Percentiles rank a stretch among this genome's conserved stretches.
phyloP scores from a whole-genome alignment of 1,140 invertebrate species.

The Oncopodura yosiiana region DNA sequence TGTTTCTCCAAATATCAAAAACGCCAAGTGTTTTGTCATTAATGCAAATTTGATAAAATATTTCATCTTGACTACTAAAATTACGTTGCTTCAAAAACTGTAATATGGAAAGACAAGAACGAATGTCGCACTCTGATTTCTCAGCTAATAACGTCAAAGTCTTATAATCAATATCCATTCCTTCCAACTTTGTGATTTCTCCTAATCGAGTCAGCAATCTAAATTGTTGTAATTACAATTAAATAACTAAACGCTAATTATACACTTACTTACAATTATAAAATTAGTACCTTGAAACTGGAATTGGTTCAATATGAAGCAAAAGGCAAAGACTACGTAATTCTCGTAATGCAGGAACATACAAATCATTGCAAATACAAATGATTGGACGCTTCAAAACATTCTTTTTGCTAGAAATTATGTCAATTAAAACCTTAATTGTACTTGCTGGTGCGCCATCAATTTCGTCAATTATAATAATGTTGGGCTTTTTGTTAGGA shows the following conservation, averaged over 20 bases:
- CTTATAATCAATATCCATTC: constrained; percentile 59
- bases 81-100: constrained; percentile 54
- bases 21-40: constrained; percentile 11
- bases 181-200: constrained; percentile 56
- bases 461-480: constrained; percentile 92
- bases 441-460: constrained; percentile 79
- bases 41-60: constrained; percentile 17
- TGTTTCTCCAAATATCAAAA: constrained; percentile 7
- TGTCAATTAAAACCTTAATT: constrained; percentile 75
- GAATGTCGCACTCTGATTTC: constrained; percentile 71
- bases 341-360: constrained; percentile 68
- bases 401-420: constrained; percentile 55
- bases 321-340: constrained; percentile 61
- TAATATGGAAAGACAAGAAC: constrained; percentile 72
- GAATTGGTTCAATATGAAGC: constrained; percentile 58
- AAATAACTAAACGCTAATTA: too few relatives aligned
- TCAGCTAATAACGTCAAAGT: constrained; percentile 63
- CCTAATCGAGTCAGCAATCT: constrained; percentile 55
- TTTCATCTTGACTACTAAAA: constrained; percentile 8
- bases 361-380: constrained; percentile 93
- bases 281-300: constrained; percentile 40
- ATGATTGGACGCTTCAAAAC: constrained; percentile 73
- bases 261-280: too few relatives aligned
- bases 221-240: too few relatives aligned
- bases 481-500: constrained; percentile 71